Base-by-base conservation (phyloP, 2,797 vertebrate species). In the Oreochromis mossambicus region DNA sequence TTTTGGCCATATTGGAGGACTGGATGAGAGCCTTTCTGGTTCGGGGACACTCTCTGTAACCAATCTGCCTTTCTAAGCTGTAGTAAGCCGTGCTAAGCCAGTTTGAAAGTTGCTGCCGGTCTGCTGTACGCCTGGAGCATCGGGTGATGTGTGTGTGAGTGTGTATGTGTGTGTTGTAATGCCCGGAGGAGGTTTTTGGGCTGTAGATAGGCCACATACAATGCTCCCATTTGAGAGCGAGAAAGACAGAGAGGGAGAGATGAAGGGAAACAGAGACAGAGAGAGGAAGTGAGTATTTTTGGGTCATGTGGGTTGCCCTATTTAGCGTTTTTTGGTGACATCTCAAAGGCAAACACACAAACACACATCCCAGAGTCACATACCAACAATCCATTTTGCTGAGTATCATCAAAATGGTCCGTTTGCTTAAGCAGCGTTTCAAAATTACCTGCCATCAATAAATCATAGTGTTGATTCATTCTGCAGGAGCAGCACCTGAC, bases 301-400 rank as follows among this genome's bases (percentile, higher is more conserved):
- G 94, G 95, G 94, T 95, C 92, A 94, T 95, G 92, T 93, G 86
- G 87, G 85, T 88, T 95, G 94, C 88, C 92, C 94, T 95, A 95
- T 94, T 93, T 95, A 94, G 83, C 46, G 2, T 90, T 92, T 93
- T 93, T 86, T 88, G 85, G 88, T 80, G 21, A 89, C 85, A 88
- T 93, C 90, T 91, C 83, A 88, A 86, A 93, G 89, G 82, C 73
- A 80, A 32, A 76, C 55, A 38, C 66, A 63, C 58, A 54, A 34
- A 85, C 21, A 63, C 34, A 50, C 55, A 9, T 24, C 36, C 10
- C 68, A 80, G 34, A 78, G 79, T 79, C 77, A 85, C 66, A 85
- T 68, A 73, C 8, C 34, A 55, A 56, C 82, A 85, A 85, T 81
- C 76, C 66, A 41, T 89, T 91, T 82, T 92, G 89, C 87, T 93